Base-by-base conservation (phyloP, 2,888 invertebrate species). In the Cheilosia variabilis region DNA sequence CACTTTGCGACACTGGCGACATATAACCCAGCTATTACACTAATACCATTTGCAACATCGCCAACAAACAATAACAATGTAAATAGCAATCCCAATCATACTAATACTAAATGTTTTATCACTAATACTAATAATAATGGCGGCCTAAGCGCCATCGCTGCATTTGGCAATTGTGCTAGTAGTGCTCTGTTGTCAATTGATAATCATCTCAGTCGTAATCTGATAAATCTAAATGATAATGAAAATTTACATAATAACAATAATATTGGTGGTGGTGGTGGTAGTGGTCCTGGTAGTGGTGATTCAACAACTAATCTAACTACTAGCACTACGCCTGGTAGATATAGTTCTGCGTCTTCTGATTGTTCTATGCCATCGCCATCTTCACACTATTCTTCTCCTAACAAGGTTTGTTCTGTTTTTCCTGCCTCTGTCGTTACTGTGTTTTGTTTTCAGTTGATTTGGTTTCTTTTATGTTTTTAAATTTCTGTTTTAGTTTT, bases 351-450 rank as follows among this genome's bases (percentile, higher is more conserved):
- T 91, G 91, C 92, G 90, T 92, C 92, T 91, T 92, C 92, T 91
- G 92, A 92, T 91, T 92, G 91, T 89, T 92, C 89, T 92, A 92
- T 92, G 92, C 90, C 91, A 91, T 92, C 92, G 91, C 91, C 92
- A 91, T 91, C 91, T 90, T 92, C 91, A 91, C 91, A 92, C 91
- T 91, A 92, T 91, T 91, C 92, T 91, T 92, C 91, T 91, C 91
- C 92, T 92, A 91, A 92, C 90, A 92, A 92, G 92, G 92, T 92
- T 92, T 91, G 91, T 91, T 91, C 91, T 89, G 89, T 83, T 77
- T 73, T 47, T 82, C 63, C 65, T 65, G 47, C 47, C 6, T 52
- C 31, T 62, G 45, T 63, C 37, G 37, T 37, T 43, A n/a, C 63
- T 66, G 41, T 68, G 17, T 43, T 72, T 17, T 55, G 55, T 17